Base-by-base conservation (phyloP, 2,797 vertebrate species). In the Melanotaenia pygmaea region DNA sequence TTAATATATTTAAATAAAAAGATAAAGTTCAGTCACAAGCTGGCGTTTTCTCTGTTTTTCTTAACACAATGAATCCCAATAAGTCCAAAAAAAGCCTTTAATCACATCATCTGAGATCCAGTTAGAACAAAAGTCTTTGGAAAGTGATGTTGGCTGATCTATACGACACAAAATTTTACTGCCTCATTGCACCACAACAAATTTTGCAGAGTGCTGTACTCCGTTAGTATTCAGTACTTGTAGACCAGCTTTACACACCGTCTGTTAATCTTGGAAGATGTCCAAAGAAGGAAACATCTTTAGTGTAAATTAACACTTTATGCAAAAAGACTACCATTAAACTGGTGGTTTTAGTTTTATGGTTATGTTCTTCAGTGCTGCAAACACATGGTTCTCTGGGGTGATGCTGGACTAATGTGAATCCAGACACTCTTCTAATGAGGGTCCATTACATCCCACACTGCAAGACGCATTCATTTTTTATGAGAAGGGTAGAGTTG, bases 381-480 rank as follows among this genome's bases (percentile, higher is more conserved):
- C 72, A 88, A 75, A 86, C 76, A 74, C 82, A 88, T 67, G 77
- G 81, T 85, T 82, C 86, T 88, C 80, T 51, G 16, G 86, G 76
- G 86, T 80, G 72, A 83, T 75, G 64, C 77, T 70, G 50, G 64
- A 79, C 78, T 90, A 92, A 93, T 88, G 85, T 75, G 86, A 83
- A 83, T 74, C 74, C 80, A 91, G 78, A 91, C 88, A 93, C 91
- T 86, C 72, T 70, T 90, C 87, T 90, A 90, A 93, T 90, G 83
- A 85, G 77, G 86, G 84, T 68, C 85, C 89, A 93, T 94, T 95
- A 94, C 90, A 92, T 87, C 77, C 85, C 85, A 91, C 89, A 90
- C 66, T 87, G 88, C 76, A 79, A 72, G 70, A 86, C 82, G 77
- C 88, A 95, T 96, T 86, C 86, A 96, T 96, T 95, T 95, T 96